Evolutionary conservation across 2,113 vertebrate species (phyloP).

Genomic region (Turdus rufiventris): DNA sequence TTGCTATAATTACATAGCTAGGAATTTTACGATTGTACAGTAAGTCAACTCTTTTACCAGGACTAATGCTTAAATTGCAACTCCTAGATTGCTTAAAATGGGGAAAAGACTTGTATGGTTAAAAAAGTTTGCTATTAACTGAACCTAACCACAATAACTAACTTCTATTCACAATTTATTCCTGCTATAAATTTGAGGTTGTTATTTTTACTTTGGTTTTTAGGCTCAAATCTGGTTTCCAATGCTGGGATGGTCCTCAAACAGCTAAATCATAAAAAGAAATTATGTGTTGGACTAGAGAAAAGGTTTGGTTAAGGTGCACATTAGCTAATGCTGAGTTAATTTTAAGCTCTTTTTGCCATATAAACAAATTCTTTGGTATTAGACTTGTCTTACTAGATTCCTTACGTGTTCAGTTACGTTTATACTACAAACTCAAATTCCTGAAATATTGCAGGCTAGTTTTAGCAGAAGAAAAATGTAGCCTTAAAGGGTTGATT

Average conservation of each 20-base stretch:
- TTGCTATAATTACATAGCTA: neutral
- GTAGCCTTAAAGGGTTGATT: neutral
- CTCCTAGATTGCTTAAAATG: neutral
- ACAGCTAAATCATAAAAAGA: neutral
- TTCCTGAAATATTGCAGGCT: neutral
- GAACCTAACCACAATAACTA: neutral
- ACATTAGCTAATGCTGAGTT: neutral
- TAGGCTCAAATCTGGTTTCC: neutral
- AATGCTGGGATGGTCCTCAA: neutral
- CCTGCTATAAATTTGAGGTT: neutral
- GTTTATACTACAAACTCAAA: neutral
- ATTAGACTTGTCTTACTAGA: slow-evolving; percentile 16
- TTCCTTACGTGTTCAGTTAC: neutral
- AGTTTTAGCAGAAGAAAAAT: neutral
- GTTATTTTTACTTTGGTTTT: neutral
- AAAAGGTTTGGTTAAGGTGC: neutral
- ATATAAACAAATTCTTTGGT: neutral
- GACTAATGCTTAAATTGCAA: slow-evolving; percentile 8
- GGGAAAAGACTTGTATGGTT: neutral
- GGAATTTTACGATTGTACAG: neutral
- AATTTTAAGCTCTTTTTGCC: neutral
- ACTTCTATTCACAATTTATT: neutral
- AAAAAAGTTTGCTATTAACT: neutral
- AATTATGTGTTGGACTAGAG: neutral
- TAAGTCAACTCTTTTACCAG: neutral